Base-by-base conservation (phyloP, 2,113 vertebrate species). In the Etheostoma cragini region DNA sequence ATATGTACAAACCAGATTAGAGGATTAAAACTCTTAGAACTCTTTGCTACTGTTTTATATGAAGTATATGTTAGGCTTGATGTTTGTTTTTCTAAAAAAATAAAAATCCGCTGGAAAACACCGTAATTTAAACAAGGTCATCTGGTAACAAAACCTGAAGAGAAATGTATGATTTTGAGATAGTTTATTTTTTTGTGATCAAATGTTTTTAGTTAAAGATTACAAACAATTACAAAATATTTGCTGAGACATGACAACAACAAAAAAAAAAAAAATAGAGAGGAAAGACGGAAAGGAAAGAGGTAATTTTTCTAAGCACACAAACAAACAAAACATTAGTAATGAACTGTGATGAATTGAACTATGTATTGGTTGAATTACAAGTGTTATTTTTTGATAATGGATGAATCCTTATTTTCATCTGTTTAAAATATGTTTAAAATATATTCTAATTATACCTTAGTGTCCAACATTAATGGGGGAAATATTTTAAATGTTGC, bases 1-100 rank as follows among this genome's bases (percentile, higher is more conserved):
- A 82, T 47, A 26, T 72, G 68, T 8, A 87, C 24, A 80, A 54
- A 65, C 26, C 12, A 54, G 84, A 84, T 82, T 69, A 57, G 50
- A 62, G 30, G 58, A 73, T 79, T 65, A 66, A 65, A 68, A 60
- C 30, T 30, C 30, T 30, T 3, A 30, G 30, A 30, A 30, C 38
- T 79, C 13, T 83, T 5, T 35, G 46, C 30, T n/a, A 13, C 26
- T 26, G 58, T 10, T 8, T 10, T 38, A 38, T 35, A 47, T 14
- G n/a, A 26, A 26, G n/a, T 8, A 38, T 8, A 17, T 13, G 5
- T 46, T 35, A 1, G 16, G n/a, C 17, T 58, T n/a, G n/a, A n/a
- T 19, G 19, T 33, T n/a, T 4, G 3, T 54, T 45, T 21, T 35
- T 78, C 19, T 22, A 6, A 74, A 57, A 47, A 33, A 66, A 8